Percentiles rank a stretch among this genome's conserved stretches.
phyloP scores from a whole-genome alignment of 2,888 invertebrate species.

The Sesia apiformis region DNA sequence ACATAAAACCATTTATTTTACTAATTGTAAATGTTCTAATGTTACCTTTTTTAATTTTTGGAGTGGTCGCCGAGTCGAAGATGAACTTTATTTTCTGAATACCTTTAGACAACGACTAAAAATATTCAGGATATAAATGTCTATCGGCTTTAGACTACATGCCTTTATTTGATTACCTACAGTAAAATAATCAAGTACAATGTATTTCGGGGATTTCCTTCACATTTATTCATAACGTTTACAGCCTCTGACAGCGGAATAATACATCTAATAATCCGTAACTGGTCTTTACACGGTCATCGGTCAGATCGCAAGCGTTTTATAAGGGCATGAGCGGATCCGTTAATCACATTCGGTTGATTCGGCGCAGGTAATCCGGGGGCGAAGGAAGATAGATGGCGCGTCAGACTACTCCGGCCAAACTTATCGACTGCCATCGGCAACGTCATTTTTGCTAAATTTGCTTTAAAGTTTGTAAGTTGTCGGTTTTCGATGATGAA shows the following conservation, averaged over 20 bases:
- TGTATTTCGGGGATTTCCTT: no score
- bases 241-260: not conserved
- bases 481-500: not conserved
- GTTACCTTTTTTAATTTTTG: not conserved
- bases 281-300: conserved; percentile 2
- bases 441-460: not conserved
- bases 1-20: not conserved
- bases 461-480: not conserved
- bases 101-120: not conserved
- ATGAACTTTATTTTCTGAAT: not conserved
- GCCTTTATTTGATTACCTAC: no score
- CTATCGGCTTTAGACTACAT: no score
- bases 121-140: no score
- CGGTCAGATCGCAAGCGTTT: conserved; percentile 7
- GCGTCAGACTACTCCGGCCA: conserved; percentile 6
- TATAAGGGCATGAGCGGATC: conserved; percentile 10
- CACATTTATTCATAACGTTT: not conserved
- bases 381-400: conserved; percentile 11
- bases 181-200: no score
- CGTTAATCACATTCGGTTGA: conserved; percentile 11
- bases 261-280: conserved; percentile 4
- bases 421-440: conserved; percentile 7
- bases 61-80: not conserved
- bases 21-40: not conserved
- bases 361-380: conserved; percentile 11